Evolutionary conservation across 1,140 invertebrate species (phyloP), one percentile per base, ranked within the genome.

Genomic region (Lineus longissimus): DNA sequence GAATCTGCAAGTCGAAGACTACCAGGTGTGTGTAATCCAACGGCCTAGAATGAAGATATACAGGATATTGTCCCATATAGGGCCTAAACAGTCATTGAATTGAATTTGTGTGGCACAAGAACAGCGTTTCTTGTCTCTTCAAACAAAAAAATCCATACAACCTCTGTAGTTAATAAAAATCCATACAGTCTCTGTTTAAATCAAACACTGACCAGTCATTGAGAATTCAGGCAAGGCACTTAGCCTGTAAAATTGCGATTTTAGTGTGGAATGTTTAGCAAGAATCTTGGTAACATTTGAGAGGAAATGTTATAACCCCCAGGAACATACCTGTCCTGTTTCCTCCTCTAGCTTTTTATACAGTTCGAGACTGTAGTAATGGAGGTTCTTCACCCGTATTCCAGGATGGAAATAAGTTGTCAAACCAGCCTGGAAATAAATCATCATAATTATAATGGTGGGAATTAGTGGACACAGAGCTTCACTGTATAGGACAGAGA

Each of bases 321-420:
- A n/a, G n/a, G 23, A 29, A 29, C 64, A 23, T 33, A 75, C 74
- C 66, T 76, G 72, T 31, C 71, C 78, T 9, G 80, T 82, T 71
- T 81, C 80, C 27, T 59, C 43, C 64, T 72, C 76, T 17, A 82
- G 61, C 30, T 74, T 72, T 29, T 70, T 55, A 59, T 76, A 81
- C 23, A 81, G 63, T 57, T 81, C 71, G 2, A 82, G 65, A 56
- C 76, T 78, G 70, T 82, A 70, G 57, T 77, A 77, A 60, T 82
- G 77, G 29, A 82, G 51, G 13, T 69, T 75, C 55, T 82, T 82
- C 22, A 82, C 62, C 55, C 82, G 82, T 36, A 79, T 74, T 23
- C 70, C 71, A 17, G 78, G 74, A 62, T 82, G 71, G 65, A 73
- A 82, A 15, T 73, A 68, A 6, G 81, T 76, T 13, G 69, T 69